phyloP scores from a whole-genome alignment of 2,113 vertebrate genomes.

The Ceratotherium simum region DNA sequence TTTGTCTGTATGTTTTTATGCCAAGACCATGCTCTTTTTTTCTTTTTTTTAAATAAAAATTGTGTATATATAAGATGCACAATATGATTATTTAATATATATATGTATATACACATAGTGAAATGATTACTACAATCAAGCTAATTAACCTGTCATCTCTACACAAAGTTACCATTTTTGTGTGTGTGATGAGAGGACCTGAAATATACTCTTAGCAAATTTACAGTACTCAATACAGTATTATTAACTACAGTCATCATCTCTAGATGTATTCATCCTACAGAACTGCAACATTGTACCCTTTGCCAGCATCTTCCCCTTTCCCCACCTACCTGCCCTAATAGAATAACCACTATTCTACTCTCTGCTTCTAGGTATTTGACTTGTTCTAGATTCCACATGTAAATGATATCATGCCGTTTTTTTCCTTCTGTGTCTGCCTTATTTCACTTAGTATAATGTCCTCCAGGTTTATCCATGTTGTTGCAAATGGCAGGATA shows the following conservation, averaged over 20 bases:
- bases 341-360: neutral
- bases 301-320: neutral
- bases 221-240: too few species aligned
- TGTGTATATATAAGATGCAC: too few species aligned
- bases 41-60: too few species aligned
- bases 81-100: too few species aligned
- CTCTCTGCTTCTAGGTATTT: neutral
- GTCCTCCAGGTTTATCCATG: neutral
- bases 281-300: neutral
- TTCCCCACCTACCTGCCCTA: neutral
- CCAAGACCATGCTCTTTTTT: too few species aligned
- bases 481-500: neutral
- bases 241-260: neutral
- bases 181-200: too few species aligned
- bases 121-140: too few species aligned
- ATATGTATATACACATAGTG: too few species aligned
- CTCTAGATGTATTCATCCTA: neutral
- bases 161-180: too few species aligned
- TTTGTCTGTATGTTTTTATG: too few species aligned
- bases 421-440: neutral
- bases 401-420: neutral
- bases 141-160: too few species aligned
- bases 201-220: too few species aligned
- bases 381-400: neutral
- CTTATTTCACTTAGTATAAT: neutral